A percentile compares a stretch with the other conserved stretches of the same genome.
Evolutionary conservation across 2,113 vertebrate species (phyloP).

Genomic region (Rhadina sibilatrix): DNA sequence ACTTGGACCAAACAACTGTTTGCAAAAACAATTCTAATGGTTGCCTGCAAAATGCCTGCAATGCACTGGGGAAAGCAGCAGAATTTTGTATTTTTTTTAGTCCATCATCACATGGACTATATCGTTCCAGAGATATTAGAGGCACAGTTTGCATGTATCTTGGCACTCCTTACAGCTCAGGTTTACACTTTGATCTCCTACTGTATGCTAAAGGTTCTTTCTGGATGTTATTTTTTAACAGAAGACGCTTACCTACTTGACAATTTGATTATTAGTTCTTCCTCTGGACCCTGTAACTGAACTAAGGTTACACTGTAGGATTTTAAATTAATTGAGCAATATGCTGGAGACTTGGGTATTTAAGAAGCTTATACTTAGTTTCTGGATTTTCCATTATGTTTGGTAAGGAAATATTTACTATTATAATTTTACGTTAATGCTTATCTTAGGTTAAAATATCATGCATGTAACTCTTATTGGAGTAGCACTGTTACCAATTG

Average conservation of each 20-base stretch:
- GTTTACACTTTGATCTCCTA: neutral
- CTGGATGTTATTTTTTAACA: neutral
- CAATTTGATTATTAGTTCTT: neutral
- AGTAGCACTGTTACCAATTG: neutral
- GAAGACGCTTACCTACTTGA: neutral
- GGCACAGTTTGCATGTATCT: neutral
- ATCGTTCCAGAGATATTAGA: rapidly evolving
- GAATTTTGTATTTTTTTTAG: neutral
- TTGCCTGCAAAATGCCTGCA: neutral
- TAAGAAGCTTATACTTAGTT: neutral
- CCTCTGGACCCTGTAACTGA: neutral
- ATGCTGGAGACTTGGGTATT: neutral
- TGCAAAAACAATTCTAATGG: neutral
- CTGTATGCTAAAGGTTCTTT: neutral
- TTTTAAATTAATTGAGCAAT: neutral
- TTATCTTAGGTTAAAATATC: neutral
- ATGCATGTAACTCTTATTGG: neutral
- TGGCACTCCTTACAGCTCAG: neutral
- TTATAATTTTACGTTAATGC: neutral
- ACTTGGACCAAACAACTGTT: neutral
- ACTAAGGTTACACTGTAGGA: neutral
- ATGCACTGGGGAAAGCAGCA: neutral
- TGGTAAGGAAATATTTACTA: neutral
- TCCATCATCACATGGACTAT: neutral
- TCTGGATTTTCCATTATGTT: neutral